Conservation (phyloP, 2,113 vertebrate species). For the Cheirogaleus medius region DNA sequence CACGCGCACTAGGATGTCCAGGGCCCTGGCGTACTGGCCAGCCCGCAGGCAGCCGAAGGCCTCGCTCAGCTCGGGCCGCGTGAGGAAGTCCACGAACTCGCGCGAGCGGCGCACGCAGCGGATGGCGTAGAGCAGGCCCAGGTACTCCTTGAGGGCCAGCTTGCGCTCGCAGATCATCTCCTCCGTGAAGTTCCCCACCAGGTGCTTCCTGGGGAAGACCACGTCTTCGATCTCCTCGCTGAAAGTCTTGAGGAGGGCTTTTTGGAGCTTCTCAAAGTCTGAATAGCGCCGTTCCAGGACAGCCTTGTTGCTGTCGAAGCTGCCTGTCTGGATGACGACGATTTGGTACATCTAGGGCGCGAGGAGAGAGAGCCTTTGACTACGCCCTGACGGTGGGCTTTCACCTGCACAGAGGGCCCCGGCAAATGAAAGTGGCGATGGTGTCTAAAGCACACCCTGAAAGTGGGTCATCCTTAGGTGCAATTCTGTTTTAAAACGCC, state of each 20-base stretch:
- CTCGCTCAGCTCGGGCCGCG: constrained; percentile 86
- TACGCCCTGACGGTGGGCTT: not conserved
- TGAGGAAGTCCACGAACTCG: constrained; percentile 89
- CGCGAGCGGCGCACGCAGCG: constrained; percentile 86
- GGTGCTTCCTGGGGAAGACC: constrained; percentile 88
- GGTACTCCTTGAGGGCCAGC: constrained; percentile 91
- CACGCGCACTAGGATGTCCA: constrained; percentile 84
- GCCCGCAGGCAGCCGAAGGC: constrained; percentile 90
- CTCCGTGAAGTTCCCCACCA: constrained; percentile 89
- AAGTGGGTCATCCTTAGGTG: not conserved
- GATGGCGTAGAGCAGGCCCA: constrained; percentile 86
- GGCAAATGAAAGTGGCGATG: not conserved
- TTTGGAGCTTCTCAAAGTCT: constrained; percentile 91
- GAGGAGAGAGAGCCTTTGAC: not conserved
- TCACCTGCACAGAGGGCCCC: not conserved
- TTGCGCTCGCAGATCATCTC: constrained; percentile 90
- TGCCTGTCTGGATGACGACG: constrained; percentile 93
- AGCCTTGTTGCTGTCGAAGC: constrained; percentile 90
- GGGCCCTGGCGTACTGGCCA: constrained; percentile 88
- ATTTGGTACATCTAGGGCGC: constrained; percentile 89
- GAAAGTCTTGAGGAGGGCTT: constrained; percentile 88
- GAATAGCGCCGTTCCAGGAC: constrained; percentile 92
- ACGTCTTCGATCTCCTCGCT: constrained; percentile 93
- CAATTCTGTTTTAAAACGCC: not conserved
- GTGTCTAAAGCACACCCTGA: not conserved